Conservation (phyloP, 2,888 invertebrate species). For the Diaphora mendica region DNA sequence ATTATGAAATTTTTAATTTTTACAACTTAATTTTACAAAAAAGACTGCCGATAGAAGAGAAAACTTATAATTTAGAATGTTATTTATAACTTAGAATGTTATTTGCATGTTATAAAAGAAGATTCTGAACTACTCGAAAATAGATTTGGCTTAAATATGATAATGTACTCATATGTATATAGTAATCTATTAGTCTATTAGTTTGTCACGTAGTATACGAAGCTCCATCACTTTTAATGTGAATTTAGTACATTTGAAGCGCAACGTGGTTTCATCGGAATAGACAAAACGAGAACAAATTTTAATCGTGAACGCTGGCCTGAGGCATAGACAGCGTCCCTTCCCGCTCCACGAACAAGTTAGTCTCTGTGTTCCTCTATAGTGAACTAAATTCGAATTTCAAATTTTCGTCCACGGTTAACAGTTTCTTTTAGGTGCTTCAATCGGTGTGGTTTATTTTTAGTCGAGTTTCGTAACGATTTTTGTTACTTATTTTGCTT, state of each 20-base stretch:
- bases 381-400: constrained; percentile 7
- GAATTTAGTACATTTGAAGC: neutral
- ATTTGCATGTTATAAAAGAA: no score
- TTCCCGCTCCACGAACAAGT: neutral
- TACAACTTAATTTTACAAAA: no score
- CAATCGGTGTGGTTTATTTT: neutral
- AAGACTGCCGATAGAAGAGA: no score
- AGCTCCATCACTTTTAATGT: neutral
- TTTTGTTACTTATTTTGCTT: constrained; percentile 1
- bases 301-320: constrained; percentile 9
- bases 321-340: constrained; percentile 7
- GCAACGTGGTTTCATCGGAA: neutral
- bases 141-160: no score
- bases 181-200: neutral
- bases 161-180: no score
- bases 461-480: neutral
- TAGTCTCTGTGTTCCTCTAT: constrained; percentile 3
- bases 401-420: neutral
- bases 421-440: neutral
- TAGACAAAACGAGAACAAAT: constrained; percentile 4
- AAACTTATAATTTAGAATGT: no score
- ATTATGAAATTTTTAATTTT: no score
- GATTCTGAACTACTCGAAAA: no score
- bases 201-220: neutral
- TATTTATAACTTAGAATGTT: no score